Conservation (phyloP, 2,888 invertebrate species). For the Congeria kusceri region DNA sequence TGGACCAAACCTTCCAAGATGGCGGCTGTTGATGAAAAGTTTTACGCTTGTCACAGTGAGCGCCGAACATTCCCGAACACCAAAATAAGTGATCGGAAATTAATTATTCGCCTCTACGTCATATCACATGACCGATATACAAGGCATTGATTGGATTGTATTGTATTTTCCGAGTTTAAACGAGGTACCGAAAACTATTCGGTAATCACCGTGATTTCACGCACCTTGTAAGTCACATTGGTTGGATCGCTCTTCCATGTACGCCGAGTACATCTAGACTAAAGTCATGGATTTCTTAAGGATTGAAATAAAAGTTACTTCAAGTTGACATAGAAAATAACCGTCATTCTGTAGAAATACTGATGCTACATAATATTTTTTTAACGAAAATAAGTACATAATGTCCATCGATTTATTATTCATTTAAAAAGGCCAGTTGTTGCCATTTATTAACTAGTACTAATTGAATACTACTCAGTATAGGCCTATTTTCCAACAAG, state of each 20-base stretch:
- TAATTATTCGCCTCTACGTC: conserved; percentile 77
- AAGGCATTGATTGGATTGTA: conserved; percentile 8
- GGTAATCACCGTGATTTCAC: background rate
- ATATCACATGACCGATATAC: conserved; percentile 19
- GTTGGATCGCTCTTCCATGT: conserved; percentile 1
- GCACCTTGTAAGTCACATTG: conserved; percentile 11
- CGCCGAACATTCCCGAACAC: conserved; percentile 85
- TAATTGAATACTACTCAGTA: too few species aligned
- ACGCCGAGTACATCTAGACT: too few species aligned
- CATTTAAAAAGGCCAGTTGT: too few species aligned
- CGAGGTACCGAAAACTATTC: background rate
- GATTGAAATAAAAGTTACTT: too few species aligned
- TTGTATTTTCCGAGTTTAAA: background rate
- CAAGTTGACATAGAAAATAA: too few species aligned
- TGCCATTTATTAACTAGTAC: too few species aligned
- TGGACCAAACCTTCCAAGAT: conserved; percentile 94
- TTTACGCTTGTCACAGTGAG: conserved; percentile 96
- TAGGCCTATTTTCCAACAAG: too few species aligned
- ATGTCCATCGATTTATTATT: too few species aligned
- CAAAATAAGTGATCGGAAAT: conserved; percentile 76
- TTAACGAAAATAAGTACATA: too few species aligned
- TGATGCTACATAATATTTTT: too few species aligned
- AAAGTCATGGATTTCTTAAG: too few species aligned
- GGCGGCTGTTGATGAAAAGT: conserved; percentile 98
- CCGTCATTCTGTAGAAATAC: too few species aligned